These are phyloP conservation scores for Hirtodrosophila alboralis DNA, from an alignment of 2,888 invertebrate species.

Conservation along the genomic window DNA sequence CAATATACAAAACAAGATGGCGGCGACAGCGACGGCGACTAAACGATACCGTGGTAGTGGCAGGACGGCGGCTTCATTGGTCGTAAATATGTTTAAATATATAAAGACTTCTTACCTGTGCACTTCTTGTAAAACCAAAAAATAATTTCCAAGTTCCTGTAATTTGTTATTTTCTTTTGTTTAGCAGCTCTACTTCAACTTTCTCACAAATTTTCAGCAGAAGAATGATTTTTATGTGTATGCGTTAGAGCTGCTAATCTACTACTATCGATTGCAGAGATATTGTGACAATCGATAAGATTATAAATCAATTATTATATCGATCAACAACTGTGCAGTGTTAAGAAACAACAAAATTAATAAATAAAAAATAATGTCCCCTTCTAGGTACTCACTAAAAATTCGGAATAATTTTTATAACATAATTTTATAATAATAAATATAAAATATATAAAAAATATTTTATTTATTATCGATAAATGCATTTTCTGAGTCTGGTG, in stretches of 20 bases:
- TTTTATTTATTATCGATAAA: too few species aligned
- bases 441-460: too few species aligned
- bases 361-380: too few species aligned
- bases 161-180: conserved; percentile 1
- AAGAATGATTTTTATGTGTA: conserved; percentile 34
- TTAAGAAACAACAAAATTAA: too few species aligned
- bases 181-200: conserved; percentile 8
- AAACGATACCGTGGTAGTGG: conserved; percentile 39
- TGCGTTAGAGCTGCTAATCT: conserved; percentile 15
- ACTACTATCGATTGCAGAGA: conserved; percentile 10
- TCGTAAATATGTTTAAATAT: conserved; percentile 19
- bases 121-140: conserved; percentile 25
- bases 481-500: too few species aligned
- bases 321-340: too few species aligned
- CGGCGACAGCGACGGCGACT: conserved; percentile 60
- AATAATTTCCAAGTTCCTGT: conserved; percentile 7
- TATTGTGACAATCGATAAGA: conserved; percentile 1
- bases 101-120: conserved; percentile 64
- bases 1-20: conserved; percentile 65
- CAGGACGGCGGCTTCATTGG: conserved; percentile 40
- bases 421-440: too few species aligned
- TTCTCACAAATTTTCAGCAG: conserved; percentile 21
- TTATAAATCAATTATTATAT: background rate
- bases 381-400: too few species aligned
- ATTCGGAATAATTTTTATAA: too few species aligned